A percentile compares a stretch with the other conserved stretches of the same genome.
These are phyloP conservation scores for Drosophila nasuta DNA, from an alignment of 1,140 invertebrate species.

Conservation along the genomic window DNA sequence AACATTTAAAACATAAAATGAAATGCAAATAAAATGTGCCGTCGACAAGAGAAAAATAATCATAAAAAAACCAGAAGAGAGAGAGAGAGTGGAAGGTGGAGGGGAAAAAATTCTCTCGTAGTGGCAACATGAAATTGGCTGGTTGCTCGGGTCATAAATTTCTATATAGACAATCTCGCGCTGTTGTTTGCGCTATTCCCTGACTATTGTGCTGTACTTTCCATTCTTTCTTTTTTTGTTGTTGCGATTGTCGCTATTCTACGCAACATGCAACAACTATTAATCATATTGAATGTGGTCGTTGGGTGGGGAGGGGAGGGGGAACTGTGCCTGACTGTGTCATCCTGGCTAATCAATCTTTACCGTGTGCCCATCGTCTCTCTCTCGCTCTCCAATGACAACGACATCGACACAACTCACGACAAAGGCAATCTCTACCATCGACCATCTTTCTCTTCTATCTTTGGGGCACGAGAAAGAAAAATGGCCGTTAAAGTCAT, in stretches of 20 bases:
- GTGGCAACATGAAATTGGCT: conserved; percentile 72
- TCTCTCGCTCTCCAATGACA: conserved; percentile 30
- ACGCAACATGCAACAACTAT: conserved; percentile 76
- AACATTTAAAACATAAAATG: conserved; percentile 59
- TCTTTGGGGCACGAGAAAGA: conserved; percentile 46
- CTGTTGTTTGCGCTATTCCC: conserved; percentile 40
- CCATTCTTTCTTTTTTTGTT: conserved; percentile 13
- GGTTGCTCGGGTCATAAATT: conserved; percentile 69
- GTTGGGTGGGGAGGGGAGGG: not conserved
- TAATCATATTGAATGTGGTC: conserved; percentile 75
- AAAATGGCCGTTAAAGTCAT: conserved; percentile 80
- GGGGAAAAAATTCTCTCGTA: conserved; percentile 7
- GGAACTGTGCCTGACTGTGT: conserved; percentile 40
- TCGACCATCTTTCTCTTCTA: conserved; percentile 4
- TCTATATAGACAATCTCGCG: conserved; percentile 47
- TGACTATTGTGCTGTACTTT: conserved; percentile 19
- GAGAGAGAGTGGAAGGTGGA: not conserved
- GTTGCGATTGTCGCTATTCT: conserved; percentile 55
- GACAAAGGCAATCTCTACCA: conserved; percentile 66
- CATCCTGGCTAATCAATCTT: conserved; percentile 77
- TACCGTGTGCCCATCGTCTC: conserved; percentile 39
- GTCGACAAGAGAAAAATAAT: conserved; percentile 33
- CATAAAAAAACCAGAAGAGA: conserved; percentile 27
- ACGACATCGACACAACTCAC: conserved; percentile 16
- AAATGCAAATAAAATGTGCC: conserved; percentile 50